Conservation (phyloP, 2,888 invertebrate species). For the Cynaeus angustus region DNA sequence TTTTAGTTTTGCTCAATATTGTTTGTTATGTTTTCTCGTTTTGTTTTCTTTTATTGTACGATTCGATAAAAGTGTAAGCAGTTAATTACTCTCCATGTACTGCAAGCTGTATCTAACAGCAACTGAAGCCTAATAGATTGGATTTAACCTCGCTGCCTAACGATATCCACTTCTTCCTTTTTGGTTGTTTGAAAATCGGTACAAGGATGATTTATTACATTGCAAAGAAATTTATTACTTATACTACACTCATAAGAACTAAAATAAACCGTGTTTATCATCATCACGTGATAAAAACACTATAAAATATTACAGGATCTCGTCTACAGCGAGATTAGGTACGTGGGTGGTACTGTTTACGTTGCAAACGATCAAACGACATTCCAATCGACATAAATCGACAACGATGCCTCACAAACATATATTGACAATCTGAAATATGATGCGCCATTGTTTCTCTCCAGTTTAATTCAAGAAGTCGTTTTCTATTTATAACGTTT, state of each 20-base stretch:
- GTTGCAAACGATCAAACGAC: slow-evolving; percentile 28
- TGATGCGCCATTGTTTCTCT: slow-evolving; percentile 63
- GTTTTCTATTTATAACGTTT: slow-evolving; percentile 61
- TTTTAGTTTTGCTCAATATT: too few species aligned
- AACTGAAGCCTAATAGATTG: slow-evolving; percentile 11
- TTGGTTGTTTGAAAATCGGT: slow-evolving; percentile 22
- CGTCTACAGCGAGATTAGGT: slow-evolving; percentile 27
- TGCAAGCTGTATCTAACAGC: background rate
- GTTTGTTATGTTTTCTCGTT: background rate
- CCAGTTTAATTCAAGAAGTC: slow-evolving; percentile 62
- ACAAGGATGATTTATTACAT: slow-evolving; percentile 25
- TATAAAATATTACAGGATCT: slow-evolving; percentile 38
- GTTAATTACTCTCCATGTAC: too few species aligned
- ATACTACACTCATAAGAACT: slow-evolving; percentile 26
- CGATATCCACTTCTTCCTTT: slow-evolving; percentile 1
- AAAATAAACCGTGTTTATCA: slow-evolving; percentile 39
- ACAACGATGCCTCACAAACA: slow-evolving; percentile 4
- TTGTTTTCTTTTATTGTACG: background rate
- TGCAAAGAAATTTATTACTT: slow-evolving; percentile 35
- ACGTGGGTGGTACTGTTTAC: slow-evolving; percentile 42
- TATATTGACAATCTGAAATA: slow-evolving; percentile 61
- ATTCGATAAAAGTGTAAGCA: too few species aligned
- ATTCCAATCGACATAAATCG: slow-evolving; percentile 30
- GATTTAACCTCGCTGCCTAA: background rate
- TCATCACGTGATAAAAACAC: slow-evolving; percentile 35